Conservation (phyloP, 2,113 vertebrate genomes). For the Pelodiscus sinensis region DNA sequence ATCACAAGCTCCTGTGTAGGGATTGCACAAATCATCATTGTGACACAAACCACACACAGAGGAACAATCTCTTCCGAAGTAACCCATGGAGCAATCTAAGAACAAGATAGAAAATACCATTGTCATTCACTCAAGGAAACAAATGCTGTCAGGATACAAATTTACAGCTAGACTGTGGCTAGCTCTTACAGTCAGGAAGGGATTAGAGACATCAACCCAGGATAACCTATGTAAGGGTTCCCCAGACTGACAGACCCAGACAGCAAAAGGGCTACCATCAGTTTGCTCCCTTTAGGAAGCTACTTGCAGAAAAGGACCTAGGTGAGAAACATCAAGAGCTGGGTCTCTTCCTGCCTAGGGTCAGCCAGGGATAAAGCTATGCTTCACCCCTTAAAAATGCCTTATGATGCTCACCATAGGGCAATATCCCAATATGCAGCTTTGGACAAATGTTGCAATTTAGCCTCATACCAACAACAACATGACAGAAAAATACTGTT, state of each 20-base stretch:
- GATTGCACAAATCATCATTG: constrained; percentile 14
- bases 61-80: constrained; percentile 20
- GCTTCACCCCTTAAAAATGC: not conserved
- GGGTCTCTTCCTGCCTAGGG: too few species aligned
- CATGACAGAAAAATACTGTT: not conserved
- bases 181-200: not conserved
- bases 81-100: constrained; percentile 24
- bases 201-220: too few species aligned
- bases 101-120: not conserved
- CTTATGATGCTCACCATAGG: not conserved
- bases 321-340: not conserved
- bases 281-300: not conserved
- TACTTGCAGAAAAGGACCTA: not conserved
- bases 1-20: constrained; percentile 1
- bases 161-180: not conserved
- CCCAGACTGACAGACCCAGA: not conserved
- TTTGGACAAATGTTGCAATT: not conserved
- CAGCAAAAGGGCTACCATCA: not conserved
- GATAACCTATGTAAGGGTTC: not conserved
- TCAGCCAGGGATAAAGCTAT: not conserved
- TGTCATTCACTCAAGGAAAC: not conserved
- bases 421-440: not conserved
- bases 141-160: not conserved
- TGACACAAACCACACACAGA: not conserved
- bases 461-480: not conserved